Evolutionary conservation across 1,140 invertebrate genomes (phyloP).

Genomic region (Euborellia annulipes): DNA sequence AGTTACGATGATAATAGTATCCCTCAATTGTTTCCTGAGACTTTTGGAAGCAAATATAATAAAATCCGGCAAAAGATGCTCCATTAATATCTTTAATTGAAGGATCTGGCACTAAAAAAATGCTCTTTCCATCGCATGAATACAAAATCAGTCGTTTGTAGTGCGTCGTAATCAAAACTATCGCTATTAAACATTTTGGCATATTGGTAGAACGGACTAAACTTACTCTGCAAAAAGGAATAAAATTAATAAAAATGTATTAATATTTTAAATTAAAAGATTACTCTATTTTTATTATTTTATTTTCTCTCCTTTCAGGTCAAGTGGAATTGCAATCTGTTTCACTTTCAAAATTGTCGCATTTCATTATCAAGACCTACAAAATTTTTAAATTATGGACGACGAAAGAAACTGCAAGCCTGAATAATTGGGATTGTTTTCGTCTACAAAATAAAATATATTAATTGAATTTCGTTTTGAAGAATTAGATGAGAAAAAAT

Average conservation of each 20-base stretch:
- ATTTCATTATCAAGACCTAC: too few species aligned
- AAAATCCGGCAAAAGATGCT: conserved; percentile 93
- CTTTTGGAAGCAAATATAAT: conserved; percentile 96
- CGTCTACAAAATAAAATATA: too few species aligned
- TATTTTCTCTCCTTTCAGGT: too few species aligned
- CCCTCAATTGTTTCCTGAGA: conserved; percentile 88
- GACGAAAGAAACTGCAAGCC: too few species aligned
- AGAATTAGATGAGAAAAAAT: too few species aligned
- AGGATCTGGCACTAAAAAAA: conserved; percentile 89
- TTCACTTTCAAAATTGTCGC: too few species aligned
- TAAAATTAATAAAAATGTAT: conserved; percentile 7
- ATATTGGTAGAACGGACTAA: conserved; percentile 67
- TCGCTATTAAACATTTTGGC: conserved; percentile 88
- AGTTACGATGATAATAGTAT: conserved; percentile 91
- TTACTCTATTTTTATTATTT: too few species aligned
- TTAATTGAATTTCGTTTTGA: too few species aligned
- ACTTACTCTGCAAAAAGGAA: conserved; percentile 52
- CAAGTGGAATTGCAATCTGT: too few species aligned
- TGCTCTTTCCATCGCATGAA: conserved; percentile 96
- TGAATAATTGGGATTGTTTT: too few species aligned
- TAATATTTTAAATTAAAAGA: too few species aligned
- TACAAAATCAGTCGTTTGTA: conserved; percentile 80
- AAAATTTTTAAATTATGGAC: too few species aligned
- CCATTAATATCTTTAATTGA: conserved; percentile 93
- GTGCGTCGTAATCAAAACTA: conserved; percentile 80